Conservation (phyloP, 2,888 invertebrate species). For the Oxyteleia sp. region DNA sequence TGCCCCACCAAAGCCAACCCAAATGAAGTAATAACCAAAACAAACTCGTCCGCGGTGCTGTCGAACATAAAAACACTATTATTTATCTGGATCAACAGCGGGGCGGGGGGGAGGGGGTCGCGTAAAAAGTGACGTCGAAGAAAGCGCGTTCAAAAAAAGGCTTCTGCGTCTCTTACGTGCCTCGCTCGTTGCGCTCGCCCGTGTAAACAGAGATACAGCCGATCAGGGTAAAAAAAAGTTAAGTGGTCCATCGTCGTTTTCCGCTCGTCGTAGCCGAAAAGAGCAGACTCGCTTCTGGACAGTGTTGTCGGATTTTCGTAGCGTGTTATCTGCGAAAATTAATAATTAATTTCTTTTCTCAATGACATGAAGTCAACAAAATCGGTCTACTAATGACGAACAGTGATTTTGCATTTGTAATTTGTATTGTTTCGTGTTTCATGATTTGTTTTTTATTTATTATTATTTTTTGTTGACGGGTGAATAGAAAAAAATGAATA, state of each 20-base stretch:
- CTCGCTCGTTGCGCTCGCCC: conserved; percentile 45
- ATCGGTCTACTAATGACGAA: too few relatives aligned
- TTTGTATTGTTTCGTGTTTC: too few relatives aligned
- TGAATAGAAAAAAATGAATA: too few relatives aligned
- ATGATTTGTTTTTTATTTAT: too few relatives aligned
- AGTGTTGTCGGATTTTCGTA: conserved; percentile 9
- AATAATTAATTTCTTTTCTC: too few relatives aligned
- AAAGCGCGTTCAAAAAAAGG: conserved; percentile 36
- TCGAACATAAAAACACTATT: conserved; percentile 52
- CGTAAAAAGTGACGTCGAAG: conserved; percentile 46
- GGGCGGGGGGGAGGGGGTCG: conserved; percentile 2
- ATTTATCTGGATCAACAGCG: conserved; percentile 47
- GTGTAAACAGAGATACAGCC: conserved; percentile 58
- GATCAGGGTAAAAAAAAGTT: conserved; percentile 56
- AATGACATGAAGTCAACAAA: too few relatives aligned
- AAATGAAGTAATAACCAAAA: conserved; percentile 55
- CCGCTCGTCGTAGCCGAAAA: conserved; percentile 21
- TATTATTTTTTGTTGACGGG: too few relatives aligned
- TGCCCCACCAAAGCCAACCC: neutral
- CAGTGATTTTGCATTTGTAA: too few relatives aligned
- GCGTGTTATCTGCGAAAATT: too few relatives aligned
- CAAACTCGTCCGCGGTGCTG: conserved; percentile 37
- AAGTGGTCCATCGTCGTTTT: conserved; percentile 54
- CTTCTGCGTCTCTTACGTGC: conserved; percentile 41
- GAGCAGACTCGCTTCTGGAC: conserved; percentile 10